These are phyloP conservation scores for Drosophila anomalipes DNA, from an alignment of 2,888 invertebrate genomes.

Conservation along the genomic window DNA sequence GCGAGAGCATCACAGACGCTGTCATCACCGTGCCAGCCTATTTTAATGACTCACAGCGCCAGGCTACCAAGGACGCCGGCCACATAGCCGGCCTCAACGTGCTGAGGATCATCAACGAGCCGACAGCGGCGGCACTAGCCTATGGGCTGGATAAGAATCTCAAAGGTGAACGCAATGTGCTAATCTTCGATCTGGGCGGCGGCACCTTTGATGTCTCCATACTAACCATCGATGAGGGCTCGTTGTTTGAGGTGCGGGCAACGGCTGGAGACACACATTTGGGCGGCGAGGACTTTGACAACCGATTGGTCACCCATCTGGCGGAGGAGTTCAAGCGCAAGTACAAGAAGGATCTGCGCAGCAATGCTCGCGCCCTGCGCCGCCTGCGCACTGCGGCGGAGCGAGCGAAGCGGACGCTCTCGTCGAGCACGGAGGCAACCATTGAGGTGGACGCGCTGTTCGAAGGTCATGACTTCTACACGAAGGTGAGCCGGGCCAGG, in stretches of 20 bases:
- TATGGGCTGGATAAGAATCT: constrained; percentile 38
- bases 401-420: constrained; percentile 40
- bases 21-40: constrained; percentile 95
- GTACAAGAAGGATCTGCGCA: constrained; percentile 88
- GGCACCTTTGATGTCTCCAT: constrained; percentile 38
- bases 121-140: constrained; percentile 34
- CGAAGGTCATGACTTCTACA: constrained; percentile 39
- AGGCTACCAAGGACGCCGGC: constrained; percentile 35
- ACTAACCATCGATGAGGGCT: constrained; percentile 89
- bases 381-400: constrained; percentile 87
- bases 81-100: constrained; percentile 35
- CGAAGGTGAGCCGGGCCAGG: constrained; percentile 87
- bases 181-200: constrained; percentile 86
- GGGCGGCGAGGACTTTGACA: constrained; percentile 92
- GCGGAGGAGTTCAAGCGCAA: constrained; percentile 42
- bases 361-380: constrained; percentile 89
- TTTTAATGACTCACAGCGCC: constrained; percentile 35
- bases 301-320: constrained; percentile 33
- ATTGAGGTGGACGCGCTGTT: constrained; percentile 40
- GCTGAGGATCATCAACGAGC: constrained; percentile 36
- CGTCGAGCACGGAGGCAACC: constrained; percentile 39
- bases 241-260: constrained; percentile 96
- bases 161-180: constrained; percentile 35
- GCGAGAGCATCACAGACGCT: constrained; percentile 92
- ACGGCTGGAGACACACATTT: constrained; percentile 98